Conservation (phyloP, 1,140 invertebrate species). For the Cryptotermes secundus region DNA sequence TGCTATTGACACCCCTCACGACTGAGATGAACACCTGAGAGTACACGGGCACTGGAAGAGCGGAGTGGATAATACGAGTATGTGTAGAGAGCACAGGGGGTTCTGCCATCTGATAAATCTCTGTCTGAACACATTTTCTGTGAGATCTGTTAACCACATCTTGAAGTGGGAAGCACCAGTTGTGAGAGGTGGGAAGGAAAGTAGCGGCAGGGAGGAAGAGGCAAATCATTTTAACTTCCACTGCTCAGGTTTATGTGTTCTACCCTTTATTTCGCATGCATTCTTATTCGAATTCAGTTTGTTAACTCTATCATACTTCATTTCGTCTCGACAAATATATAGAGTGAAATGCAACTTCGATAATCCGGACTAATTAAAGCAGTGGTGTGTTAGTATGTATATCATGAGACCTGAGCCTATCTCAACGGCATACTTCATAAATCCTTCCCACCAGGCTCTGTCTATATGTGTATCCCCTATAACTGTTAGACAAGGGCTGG, state of each 20-base stretch:
- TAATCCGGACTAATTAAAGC: no score
- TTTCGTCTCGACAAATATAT: no score
- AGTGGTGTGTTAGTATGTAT: no score
- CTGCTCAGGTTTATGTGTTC: background rate
- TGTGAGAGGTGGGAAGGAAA: background rate
- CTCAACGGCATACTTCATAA: no score
- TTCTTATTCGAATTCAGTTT: background rate
- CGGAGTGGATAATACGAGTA: no score
- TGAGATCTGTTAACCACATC: conserved; percentile 3
- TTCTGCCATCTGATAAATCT: background rate
- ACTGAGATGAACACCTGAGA: background rate
- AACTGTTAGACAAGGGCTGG: no score
- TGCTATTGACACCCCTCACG: background rate
- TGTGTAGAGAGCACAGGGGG: background rate
- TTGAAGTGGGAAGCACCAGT: background rate
- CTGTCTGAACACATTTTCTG: conserved; percentile 11
- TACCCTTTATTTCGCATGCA: background rate
- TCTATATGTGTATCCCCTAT: no score
- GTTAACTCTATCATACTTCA: background rate
- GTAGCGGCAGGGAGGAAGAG: background rate
- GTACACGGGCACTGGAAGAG: background rate
- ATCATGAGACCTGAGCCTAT: no score
- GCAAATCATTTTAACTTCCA: background rate
- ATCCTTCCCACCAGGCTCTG: no score
- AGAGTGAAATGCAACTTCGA: no score